These are phyloP conservation scores for Zaprionus davidi DNA, from an alignment of 1,140 invertebrate species.

Conservation along the genomic window DNA sequence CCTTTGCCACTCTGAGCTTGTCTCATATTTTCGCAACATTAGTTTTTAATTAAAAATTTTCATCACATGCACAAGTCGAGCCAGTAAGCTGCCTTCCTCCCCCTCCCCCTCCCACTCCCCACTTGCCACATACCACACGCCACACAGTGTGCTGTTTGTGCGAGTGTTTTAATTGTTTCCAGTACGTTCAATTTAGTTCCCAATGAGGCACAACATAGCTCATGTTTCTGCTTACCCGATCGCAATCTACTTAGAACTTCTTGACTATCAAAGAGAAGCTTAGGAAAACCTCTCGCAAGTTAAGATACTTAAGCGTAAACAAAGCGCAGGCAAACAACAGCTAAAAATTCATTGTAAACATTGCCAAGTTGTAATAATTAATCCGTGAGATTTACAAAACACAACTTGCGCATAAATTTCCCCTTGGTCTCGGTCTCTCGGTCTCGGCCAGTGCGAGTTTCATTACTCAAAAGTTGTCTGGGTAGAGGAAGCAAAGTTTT, in stretches of 20 bases:
- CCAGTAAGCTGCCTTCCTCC: slow-evolving; percentile 10
- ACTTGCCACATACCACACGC: slow-evolving; percentile 27
- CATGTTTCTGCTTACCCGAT: slow-evolving; percentile 11
- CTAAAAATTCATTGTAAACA: slow-evolving; percentile 73
- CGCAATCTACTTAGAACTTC: slow-evolving; percentile 11
- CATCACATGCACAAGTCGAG: slow-evolving; percentile 57
- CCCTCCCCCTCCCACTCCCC: too few relatives aligned
- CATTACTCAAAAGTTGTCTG: slow-evolving; percentile 67
- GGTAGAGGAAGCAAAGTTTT: slow-evolving; percentile 26
- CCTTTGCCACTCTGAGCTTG: slow-evolving; percentile 10
- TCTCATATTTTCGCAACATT: slow-evolving; percentile 81
- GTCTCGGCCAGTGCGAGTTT: slow-evolving; percentile 35
- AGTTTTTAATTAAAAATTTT: slow-evolving; percentile 83
- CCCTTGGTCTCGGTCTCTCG: background rate
- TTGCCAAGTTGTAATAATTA: slow-evolving; percentile 81
- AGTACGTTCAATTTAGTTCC: slow-evolving; percentile 36
- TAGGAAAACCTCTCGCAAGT: slow-evolving; percentile 20
- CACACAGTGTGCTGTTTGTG: slow-evolving; percentile 3
- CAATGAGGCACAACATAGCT: slow-evolving; percentile 26
- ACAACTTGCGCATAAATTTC: slow-evolving; percentile 59
- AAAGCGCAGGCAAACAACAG: slow-evolving; percentile 33
- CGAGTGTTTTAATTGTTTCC: slow-evolving; percentile 48
- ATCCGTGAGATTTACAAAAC: slow-evolving; percentile 77
- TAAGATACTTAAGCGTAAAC: slow-evolving; percentile 49
- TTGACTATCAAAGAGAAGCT: slow-evolving; percentile 9